Evolutionary conservation across 2,797 vertebrate genomes (phyloP).

Genomic region (Gambusia yucatana): DNA sequence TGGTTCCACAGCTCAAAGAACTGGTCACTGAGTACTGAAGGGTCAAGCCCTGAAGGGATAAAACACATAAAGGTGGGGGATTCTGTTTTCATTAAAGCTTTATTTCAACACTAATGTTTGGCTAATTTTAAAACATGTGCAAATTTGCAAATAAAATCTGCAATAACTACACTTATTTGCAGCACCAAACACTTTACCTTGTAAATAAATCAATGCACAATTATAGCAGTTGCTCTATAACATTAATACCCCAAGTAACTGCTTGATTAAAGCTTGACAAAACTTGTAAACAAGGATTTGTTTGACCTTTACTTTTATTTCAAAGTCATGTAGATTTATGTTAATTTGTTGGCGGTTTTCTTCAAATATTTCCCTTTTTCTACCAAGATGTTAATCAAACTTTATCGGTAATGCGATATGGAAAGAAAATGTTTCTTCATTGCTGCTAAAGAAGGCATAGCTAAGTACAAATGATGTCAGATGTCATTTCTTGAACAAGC

Average conservation of each 20-base stretch:
- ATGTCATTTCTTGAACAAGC: slow-evolving; percentile 65
- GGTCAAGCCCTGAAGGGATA: slow-evolving; percentile 73
- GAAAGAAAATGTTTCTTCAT: slow-evolving; percentile 44
- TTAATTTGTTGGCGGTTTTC: slow-evolving; percentile 11
- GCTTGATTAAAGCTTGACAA: not conserved
- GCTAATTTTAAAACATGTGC: not conserved
- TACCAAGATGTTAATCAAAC: slow-evolving; percentile 19
- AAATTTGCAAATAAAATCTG: not conserved
- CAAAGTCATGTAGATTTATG: not conserved
- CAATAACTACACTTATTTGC: not conserved
- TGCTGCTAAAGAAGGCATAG: slow-evolving; percentile 50
- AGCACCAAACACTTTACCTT: not conserved
- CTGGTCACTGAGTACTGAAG: slow-evolving; percentile 63
- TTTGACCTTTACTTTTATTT: not conserved
- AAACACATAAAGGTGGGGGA: slow-evolving; percentile 45
- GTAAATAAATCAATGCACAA: not conserved
- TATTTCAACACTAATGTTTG: not conserved
- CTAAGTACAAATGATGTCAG: slow-evolving; percentile 44
- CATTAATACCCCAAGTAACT: not conserved
- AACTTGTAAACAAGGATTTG: not conserved
- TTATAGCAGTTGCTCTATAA: not conserved
- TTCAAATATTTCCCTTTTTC: slow-evolving; percentile 20
- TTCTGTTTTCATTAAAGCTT: not conserved
- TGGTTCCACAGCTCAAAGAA: slow-evolving; percentile 73
- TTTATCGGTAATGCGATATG: slow-evolving; percentile 34